phyloP scores from a whole-genome alignment of 2,797 vertebrate species.

The Perodicticus potto region DNA sequence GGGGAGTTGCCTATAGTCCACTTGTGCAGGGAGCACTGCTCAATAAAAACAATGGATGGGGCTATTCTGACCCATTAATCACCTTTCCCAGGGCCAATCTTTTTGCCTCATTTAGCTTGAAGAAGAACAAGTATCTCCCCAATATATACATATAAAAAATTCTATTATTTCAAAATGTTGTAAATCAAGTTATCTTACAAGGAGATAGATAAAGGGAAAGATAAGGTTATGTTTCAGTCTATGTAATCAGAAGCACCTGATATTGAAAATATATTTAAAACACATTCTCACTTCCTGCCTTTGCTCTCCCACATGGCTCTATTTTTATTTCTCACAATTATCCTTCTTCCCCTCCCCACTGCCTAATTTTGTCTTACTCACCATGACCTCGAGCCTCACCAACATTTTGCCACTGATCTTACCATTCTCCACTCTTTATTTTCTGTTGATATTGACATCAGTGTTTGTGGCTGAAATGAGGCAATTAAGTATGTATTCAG shows the following conservation, averaged over 20 bases:
- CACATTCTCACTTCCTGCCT: neutral
- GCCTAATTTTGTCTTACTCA: neutral
- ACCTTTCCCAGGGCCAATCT: constrained; percentile 33
- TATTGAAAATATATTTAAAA: constrained; percentile 43
- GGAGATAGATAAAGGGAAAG: constrained; percentile 26
- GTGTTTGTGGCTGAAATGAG: neutral
- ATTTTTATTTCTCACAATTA: constrained; percentile 44
- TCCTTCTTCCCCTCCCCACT: neutral
- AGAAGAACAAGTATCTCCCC: constrained; percentile 52
- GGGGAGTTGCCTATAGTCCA: neutral
- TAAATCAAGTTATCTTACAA: constrained; percentile 47
- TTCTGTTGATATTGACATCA: constrained; percentile 2
- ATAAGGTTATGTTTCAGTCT: neutral
- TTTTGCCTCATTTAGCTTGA: constrained; percentile 70
- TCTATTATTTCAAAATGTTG: constrained; percentile 59
- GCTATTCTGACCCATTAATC: constrained; percentile 57
- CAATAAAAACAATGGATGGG: neutral
- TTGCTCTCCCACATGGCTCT: neutral
- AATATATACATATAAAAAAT: constrained; percentile 34
- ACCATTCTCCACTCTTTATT: neutral
- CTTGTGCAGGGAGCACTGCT: neutral
- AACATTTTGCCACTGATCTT: constrained; percentile 24
- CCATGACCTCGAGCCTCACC: neutral
- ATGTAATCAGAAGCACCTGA: constrained; percentile 4
- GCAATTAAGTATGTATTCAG: neutral